phyloP scores from a whole-genome alignment of 2,113 vertebrate species.

The Lampris megalopsis region DNA sequence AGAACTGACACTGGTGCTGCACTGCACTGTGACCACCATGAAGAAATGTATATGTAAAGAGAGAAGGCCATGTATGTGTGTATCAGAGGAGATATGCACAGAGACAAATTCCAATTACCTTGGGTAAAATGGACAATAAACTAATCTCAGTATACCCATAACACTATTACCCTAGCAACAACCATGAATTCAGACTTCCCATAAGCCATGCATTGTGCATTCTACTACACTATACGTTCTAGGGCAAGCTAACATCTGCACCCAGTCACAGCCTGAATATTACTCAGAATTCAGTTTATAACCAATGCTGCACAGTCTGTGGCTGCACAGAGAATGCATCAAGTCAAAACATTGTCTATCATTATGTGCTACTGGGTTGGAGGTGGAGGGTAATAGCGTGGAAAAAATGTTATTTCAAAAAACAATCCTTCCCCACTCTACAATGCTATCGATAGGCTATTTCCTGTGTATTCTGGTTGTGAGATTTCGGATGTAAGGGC shows the following conservation, averaged over 20 bases:
- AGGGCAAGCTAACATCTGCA: constrained; percentile 62
- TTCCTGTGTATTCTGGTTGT: constrained; percentile 84
- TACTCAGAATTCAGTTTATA: constrained; percentile 79
- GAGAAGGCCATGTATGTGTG: neutral
- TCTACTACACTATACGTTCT: constrained; percentile 59
- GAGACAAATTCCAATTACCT: constrained; percentile 44
- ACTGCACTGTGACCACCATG: neutral
- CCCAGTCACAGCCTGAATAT: constrained; percentile 78
- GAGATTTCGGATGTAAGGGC: constrained; percentile 83
- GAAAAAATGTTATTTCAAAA: constrained; percentile 83
- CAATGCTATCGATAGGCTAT: constrained; percentile 80
- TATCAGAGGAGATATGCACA: constrained; percentile 27
- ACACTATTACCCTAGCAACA: constrained; percentile 55
- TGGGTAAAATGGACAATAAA: constrained; percentile 53
- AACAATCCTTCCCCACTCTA: constrained; percentile 79
- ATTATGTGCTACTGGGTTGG: constrained; percentile 76
- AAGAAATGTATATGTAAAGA: neutral
- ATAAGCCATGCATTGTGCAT: constrained; percentile 70
- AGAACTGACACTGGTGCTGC: neutral
- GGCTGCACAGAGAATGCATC: constrained; percentile 75
- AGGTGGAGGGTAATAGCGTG: constrained; percentile 75
- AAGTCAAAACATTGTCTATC: constrained; percentile 79
- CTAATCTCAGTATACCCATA: constrained; percentile 26
- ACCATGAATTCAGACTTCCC: constrained; percentile 60
- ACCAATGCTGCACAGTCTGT: constrained; percentile 79